Conservation (phyloP, 2,888 invertebrate genomes). For the Ligdia adustata region DNA sequence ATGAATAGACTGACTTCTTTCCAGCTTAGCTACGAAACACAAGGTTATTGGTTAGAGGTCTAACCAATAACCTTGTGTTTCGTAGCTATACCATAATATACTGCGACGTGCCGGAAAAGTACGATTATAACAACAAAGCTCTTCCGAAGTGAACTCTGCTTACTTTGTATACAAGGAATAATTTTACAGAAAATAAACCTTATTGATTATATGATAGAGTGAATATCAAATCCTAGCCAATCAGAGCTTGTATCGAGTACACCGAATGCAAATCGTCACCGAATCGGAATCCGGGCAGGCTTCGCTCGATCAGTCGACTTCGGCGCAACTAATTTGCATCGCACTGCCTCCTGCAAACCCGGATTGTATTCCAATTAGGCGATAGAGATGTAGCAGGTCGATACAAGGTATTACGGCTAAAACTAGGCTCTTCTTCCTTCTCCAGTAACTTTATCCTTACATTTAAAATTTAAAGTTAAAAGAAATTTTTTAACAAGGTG, state of each 20-base stretch:
- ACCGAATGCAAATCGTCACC: conserved; percentile 24
- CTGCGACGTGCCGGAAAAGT: no score
- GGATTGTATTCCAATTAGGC: conserved; percentile 39
- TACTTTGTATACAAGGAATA: not conserved
- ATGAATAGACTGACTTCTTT: no score
- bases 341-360: conserved; percentile 22
- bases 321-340: conserved; percentile 35
- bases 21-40: no score
- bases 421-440: no score
- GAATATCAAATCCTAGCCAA: not conserved
- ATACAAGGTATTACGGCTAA: conserved; percentile 2
- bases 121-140: no score
- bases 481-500: no score
- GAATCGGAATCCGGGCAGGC: conserved; percentile 27
- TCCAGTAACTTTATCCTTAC: no score
- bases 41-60: no score
- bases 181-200: not conserved
- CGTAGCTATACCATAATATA: no score
- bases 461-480: no score
- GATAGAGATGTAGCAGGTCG: conserved; percentile 4
- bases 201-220: no score
- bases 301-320: conserved; percentile 22
- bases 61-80: no score
- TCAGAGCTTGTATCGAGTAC: conserved; percentile 13
- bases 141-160: not conserved